Evolutionary conservation across 2,797 vertebrate species (phyloP).

Genomic region (Enteromius thamalakanensis): DNA sequence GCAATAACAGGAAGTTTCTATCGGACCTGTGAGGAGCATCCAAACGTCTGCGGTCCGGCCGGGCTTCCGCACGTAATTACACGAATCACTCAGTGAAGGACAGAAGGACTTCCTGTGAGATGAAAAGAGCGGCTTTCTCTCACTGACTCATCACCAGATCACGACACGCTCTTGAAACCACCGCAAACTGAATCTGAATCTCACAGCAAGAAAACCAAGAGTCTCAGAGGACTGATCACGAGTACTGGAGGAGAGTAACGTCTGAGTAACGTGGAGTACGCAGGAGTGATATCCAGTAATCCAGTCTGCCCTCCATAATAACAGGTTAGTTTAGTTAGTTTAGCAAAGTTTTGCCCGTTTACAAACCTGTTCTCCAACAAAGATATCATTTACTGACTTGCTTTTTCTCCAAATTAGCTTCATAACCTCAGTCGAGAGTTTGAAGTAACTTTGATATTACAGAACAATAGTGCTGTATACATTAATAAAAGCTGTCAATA

Average conservation of each 20-base stretch:
- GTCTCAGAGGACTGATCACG: constrained; percentile 47
- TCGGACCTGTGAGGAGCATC: constrained; percentile 59
- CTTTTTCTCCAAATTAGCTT: too few relatives aligned
- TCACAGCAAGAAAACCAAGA: background rate
- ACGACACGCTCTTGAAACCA: background rate
- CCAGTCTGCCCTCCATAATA: too few relatives aligned
- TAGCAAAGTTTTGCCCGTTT: too few relatives aligned
- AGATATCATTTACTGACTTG: too few relatives aligned
- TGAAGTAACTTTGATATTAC: too few relatives aligned
- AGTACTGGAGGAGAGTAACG: background rate
- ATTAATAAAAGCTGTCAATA: too few relatives aligned
- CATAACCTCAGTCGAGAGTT: too few relatives aligned
- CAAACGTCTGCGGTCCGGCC: constrained; percentile 65
- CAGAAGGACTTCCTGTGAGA: constrained; percentile 59
- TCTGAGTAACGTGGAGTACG: too few relatives aligned
- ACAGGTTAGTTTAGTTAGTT: too few relatives aligned
- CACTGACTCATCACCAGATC: background rate
- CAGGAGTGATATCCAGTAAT: too few relatives aligned
- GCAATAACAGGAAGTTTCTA: constrained; percentile 76
- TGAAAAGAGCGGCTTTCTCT: background rate
- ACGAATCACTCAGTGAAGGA: constrained; percentile 62
- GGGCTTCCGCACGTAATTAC: constrained; percentile 62
- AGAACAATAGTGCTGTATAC: too few relatives aligned
- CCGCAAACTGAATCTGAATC: background rate
- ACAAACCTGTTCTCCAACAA: too few relatives aligned